phyloP scores from a whole-genome alignment of 2,888 invertebrate species.

The Meiosimyza platycephala region DNA sequence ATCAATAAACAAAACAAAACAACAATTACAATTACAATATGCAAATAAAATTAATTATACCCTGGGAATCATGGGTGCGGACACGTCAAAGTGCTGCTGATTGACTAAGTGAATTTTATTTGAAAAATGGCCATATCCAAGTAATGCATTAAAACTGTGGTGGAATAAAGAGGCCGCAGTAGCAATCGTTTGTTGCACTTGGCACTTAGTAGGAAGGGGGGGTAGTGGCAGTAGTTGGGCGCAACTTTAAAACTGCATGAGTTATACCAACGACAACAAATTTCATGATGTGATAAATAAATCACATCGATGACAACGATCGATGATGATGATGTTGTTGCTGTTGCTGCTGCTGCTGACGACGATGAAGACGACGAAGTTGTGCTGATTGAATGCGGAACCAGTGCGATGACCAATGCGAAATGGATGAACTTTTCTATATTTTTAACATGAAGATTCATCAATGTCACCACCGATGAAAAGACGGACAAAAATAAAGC shows the following conservation, averaged over 20 bases:
- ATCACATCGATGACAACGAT: conserved; percentile 34
- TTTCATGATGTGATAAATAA: conserved; percentile 30
- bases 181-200: neutral
- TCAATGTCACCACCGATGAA: conserved; percentile 8
- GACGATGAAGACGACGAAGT: conserved; percentile 34
- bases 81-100: conserved; percentile 5
- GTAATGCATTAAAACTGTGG: neutral
- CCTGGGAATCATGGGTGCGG: conserved; percentile 2
- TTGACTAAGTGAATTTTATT: neutral
- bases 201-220: neutral
- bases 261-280: conserved; percentile 9
- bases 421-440: too few relatives aligned
- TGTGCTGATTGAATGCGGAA: conserved; percentile 2
- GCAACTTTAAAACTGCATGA: neutral
- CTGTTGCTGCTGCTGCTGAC: conserved; percentile 26
- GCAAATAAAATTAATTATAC: conserved; percentile 5
- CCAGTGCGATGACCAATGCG: neutral
- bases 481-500: conserved; percentile 33
- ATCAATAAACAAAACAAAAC: neutral
- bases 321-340: conserved; percentile 28
- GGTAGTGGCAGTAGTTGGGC: neutral
- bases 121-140: neutral
- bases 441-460: neutral
- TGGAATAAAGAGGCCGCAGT: neutral
- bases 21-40: neutral